Base-by-base conservation (phyloP, 1,140 invertebrate species). In the Manduca sexta region DNA sequence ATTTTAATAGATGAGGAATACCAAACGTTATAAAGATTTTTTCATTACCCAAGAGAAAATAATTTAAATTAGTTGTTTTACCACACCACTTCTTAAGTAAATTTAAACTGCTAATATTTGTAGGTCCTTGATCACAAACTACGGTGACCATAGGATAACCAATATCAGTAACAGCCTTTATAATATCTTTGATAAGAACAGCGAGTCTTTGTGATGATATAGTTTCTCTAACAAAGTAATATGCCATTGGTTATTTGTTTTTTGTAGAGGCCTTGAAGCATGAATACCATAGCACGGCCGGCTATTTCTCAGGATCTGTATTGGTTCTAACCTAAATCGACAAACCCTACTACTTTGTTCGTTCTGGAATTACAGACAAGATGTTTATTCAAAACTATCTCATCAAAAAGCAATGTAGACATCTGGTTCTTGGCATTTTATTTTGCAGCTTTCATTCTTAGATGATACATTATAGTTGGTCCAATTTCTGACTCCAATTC, bases 61-160 rank as follows among this genome's bases (percentile, higher is more conserved):
- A 45, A 29, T 45, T 26, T 26, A 15, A 16, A 5, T 49, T 3
- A 38, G 8, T 17, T 15, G 15, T 5, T 10, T 3, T 13, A 5
- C 8, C 37, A 34, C 33, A 45, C 35, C 17, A 39, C 12, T 6
- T 35, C 5, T 35, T 49, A 7, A 45, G 13, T 8, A 49, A 45
- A 15, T 45, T 49, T 15, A 55, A 13, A 8, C 45, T 39, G 13
- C 55, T 54, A 7, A 60, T 38, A 47, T 64, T 60, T 29, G 58
- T 58, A 3, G 53, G 43, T 2, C 56, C 53, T 26, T 59, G 55
- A 16, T 65, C 49, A 30, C 61, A 64, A 17, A 64, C 46, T 13
- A 51, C 57, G 5, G 51, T 31, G 10, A 58, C 5, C 10, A 58
- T 26, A 8, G 12, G 44, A 13, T 42, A 52, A 3, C 55, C 52